These are phyloP conservation scores for Xestia xanthographa DNA, from an alignment of 2,888 invertebrate species.

Conservation along the genomic window DNA sequence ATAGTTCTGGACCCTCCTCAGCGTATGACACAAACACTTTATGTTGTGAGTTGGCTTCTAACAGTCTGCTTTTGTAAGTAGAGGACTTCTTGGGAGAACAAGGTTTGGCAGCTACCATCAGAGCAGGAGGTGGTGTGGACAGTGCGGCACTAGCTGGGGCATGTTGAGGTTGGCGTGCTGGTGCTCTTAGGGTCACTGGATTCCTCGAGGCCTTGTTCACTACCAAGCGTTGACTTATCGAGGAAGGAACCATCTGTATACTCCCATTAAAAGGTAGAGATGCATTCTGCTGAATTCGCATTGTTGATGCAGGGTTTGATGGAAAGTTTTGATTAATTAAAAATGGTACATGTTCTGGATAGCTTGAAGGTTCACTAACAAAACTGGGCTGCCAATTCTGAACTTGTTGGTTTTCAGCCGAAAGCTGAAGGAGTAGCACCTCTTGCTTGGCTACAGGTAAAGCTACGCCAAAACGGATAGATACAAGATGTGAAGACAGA, in stretches of 20 bases:
- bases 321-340: slow-evolving; percentile 86
- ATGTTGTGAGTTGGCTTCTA: slow-evolving; percentile 90
- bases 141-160: slow-evolving; percentile 58
- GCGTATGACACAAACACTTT: slow-evolving; percentile 94
- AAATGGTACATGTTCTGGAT: slow-evolving; percentile 85
- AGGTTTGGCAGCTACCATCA: slow-evolving; percentile 71
- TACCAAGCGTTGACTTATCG: slow-evolving; percentile 81
- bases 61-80: slow-evolving; percentile 89
- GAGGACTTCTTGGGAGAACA: slow-evolving; percentile 84
- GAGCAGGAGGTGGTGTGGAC: slow-evolving; percentile 58
- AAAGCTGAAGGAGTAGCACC: slow-evolving; percentile 76
- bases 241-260: slow-evolving; percentile 74
- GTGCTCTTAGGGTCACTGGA: slow-evolving; percentile 80
- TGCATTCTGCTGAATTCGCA: slow-evolving; percentile 84
- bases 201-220: slow-evolving; percentile 82
- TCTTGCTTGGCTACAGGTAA: slow-evolving; percentile 88
- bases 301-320: slow-evolving; percentile 85
- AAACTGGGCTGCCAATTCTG: slow-evolving; percentile 79
- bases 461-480: slow-evolving; percentile 85
- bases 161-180: slow-evolving; percentile 81
- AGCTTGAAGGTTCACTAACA: slow-evolving; percentile 75
- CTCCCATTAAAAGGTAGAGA: slow-evolving; percentile 81
- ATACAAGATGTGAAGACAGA: slow-evolving; percentile 85
- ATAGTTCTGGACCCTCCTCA: slow-evolving; percentile 94
- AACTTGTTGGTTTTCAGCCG: slow-evolving; percentile 73